Percentiles rank a stretch among this genome's conserved stretches.
Conservation (phyloP, 2,888 invertebrate species). For the Galerucella calmariensis region DNA sequence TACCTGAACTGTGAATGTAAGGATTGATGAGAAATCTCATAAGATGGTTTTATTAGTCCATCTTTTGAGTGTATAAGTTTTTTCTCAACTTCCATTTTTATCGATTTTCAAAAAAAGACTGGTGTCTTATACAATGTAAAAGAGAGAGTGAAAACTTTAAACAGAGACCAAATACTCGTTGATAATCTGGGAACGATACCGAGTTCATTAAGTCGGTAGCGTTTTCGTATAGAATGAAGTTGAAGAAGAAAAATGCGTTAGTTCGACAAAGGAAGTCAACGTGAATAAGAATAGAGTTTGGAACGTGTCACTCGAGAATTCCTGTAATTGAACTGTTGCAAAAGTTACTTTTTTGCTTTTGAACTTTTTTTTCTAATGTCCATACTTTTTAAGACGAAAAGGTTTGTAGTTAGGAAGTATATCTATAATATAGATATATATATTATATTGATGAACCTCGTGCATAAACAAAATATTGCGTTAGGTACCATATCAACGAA, state of each 20-base stretch:
- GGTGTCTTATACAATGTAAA: conserved; percentile 13
- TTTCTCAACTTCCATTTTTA: neutral
- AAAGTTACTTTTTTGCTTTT: neutral
- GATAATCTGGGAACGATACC: conserved; percentile 60
- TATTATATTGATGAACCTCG: no score
- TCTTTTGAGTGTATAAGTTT: neutral
- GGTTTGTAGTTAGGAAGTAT: no score
- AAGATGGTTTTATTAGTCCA: no score
- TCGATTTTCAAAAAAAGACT: neutral
- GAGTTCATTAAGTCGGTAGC: conserved; percentile 57
- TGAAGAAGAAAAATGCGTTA: conserved; percentile 18
- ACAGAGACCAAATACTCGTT: conserved; percentile 52
- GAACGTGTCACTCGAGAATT: conserved; percentile 16
- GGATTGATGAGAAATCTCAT: no score
- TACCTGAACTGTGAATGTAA: no score
- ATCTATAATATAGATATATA: no score
- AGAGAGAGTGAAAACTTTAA: conserved; percentile 42
- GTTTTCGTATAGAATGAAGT: conserved; percentile 24
- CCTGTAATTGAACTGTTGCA: conserved; percentile 14
- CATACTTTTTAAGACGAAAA: no score
- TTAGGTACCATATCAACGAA: no score
- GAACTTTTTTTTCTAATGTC: neutral
- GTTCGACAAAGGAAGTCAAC: conserved; percentile 6
- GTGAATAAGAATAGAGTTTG: conserved; percentile 9
- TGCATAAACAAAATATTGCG: no score